Conservation (phyloP, 2,888 invertebrate species). For the Ommatoiulus sabulosus region DNA sequence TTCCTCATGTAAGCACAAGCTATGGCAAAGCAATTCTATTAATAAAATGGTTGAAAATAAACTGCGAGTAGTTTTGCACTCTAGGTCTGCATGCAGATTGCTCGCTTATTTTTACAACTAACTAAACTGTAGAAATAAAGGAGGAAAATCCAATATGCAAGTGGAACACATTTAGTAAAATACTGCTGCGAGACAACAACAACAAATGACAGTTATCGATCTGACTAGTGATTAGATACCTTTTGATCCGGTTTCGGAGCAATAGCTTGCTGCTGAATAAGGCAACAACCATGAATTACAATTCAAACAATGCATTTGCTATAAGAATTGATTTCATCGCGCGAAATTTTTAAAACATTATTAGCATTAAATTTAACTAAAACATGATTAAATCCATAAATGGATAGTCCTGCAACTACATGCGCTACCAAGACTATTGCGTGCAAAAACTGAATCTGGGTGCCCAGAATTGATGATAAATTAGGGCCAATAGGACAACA, state of each 20-base stretch:
- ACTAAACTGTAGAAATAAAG: neutral
- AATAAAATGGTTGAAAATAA: neutral
- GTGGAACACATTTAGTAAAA: neutral
- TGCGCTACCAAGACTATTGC: no score
- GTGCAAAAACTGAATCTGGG: no score
- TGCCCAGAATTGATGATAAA: no score
- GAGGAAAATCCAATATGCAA: neutral
- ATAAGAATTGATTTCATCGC: constrained; percentile 11
- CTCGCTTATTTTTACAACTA: neutral
- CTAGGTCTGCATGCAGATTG: neutral
- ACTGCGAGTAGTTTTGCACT: neutral
- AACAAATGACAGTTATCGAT: neutral
- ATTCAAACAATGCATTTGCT: constrained; percentile 57
- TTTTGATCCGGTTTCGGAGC: constrained; percentile 45
- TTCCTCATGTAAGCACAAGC: neutral
- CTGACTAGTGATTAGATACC: neutral
- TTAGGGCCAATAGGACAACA: neutral
- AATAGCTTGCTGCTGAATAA: constrained; percentile 31
- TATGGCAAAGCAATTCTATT: neutral
- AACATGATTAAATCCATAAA: no score
- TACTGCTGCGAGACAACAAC: neutral
- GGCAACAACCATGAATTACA: constrained; percentile 35
- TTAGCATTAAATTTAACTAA: no score
- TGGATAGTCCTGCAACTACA: no score
- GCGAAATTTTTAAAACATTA: no score